These are phyloP conservation scores for Orthosia gracilis DNA, from an alignment of 2,888 invertebrate species.

Conservation along the genomic window DNA sequence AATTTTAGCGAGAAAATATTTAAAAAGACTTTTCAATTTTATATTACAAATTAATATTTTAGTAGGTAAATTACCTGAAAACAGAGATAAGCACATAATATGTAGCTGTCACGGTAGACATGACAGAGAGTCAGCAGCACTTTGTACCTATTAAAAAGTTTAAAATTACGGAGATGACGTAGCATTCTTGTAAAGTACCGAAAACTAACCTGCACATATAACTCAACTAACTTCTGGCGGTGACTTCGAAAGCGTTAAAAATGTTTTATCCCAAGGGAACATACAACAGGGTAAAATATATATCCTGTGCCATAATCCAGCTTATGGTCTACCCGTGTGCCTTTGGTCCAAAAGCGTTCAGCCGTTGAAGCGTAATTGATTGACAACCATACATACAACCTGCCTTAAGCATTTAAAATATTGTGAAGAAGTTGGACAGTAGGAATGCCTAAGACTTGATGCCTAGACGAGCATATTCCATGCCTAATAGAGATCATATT, in stretches of 20 bases:
- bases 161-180: neutral
- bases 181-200: neutral
- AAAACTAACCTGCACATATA: neutral
- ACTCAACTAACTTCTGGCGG: neutral
- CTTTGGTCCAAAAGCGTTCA: no score
- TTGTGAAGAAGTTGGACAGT: no score
- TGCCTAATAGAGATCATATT: neutral
- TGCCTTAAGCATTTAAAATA: no score
- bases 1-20: neutral
- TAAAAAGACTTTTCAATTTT: neutral
- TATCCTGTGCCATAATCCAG: no score
- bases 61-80: neutral
- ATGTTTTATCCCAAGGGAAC: no score
- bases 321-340: no score
- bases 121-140: constrained; percentile 5
- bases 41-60: neutral
- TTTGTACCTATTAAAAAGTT: neutral
- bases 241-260: no score
- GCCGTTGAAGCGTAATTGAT: no score
- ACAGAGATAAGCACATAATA: neutral
- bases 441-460: no score
- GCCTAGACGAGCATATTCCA: neutral
- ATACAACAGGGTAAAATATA: no score
- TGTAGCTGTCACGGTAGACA: neutral
- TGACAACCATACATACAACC: no score